Evolutionary conservation across 2,888 invertebrate species (phyloP).

Genomic region (Caenorhabditis sp.): DNA sequence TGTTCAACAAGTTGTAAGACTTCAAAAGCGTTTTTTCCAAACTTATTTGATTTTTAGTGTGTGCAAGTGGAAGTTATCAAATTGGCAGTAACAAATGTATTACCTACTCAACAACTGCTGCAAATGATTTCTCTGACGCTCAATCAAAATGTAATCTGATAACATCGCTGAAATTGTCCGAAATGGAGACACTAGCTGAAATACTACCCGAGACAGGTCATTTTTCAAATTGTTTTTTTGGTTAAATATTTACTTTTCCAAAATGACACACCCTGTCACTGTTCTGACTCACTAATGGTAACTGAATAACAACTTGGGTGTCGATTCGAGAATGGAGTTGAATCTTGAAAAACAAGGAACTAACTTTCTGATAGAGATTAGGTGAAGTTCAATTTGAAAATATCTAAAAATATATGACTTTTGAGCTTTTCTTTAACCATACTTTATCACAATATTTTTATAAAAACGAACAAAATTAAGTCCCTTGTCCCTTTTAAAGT

Average conservation of each 20-base stretch:
- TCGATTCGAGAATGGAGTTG: too few relatives aligned
- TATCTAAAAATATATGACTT: too few relatives aligned
- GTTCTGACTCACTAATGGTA: background rate
- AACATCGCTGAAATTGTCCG: slow-evolving; percentile 21
- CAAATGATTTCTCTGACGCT: slow-evolving; percentile 23
- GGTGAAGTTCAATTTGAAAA: too few relatives aligned
- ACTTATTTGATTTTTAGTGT: slow-evolving; percentile 27
- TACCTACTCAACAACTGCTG: slow-evolving; percentile 18
- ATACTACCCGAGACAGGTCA: slow-evolving; percentile 4
- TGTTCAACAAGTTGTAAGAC: slow-evolving; percentile 28
- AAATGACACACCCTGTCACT: slow-evolving; percentile 35
- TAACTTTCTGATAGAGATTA: too few relatives aligned
- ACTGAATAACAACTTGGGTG: background rate
- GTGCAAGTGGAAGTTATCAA: slow-evolving; percentile 25
- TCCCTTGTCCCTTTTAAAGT: background rate
- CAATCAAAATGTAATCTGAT: slow-evolving; percentile 3
- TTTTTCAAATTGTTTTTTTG: background rate
- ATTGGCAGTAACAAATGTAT: slow-evolving; percentile 30
- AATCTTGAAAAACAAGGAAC: too few relatives aligned
- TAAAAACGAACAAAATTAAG: too few relatives aligned
- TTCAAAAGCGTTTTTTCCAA: background rate
- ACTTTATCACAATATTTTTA: too few relatives aligned
- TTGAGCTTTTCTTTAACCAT: too few relatives aligned
- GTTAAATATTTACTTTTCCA: background rate
- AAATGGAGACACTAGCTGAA: slow-evolving; percentile 24